These are phyloP conservation scores for Drosophila arizonae DNA, from an alignment of 1,140 invertebrate species.

Conservation along the genomic window DNA sequence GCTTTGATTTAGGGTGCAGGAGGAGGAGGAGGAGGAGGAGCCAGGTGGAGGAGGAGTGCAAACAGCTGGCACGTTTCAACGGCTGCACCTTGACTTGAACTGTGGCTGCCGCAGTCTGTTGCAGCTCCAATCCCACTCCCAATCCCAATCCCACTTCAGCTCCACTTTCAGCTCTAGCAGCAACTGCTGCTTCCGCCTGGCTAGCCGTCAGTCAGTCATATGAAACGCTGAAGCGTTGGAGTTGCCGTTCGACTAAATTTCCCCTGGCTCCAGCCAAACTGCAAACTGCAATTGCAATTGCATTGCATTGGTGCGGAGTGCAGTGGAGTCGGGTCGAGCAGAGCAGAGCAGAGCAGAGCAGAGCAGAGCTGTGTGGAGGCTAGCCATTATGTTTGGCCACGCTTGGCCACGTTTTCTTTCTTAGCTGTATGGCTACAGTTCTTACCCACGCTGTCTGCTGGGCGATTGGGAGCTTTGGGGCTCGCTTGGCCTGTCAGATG, in stretches of 20 bases:
- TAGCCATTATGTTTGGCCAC: slow-evolving; percentile 58
- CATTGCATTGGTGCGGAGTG: slow-evolving; percentile 4
- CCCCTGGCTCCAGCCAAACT: slow-evolving; percentile 21
- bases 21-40: no score
- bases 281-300: slow-evolving; percentile 41
- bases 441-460: slow-evolving; percentile 64
- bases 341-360: no score
- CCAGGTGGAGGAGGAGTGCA: neutral
- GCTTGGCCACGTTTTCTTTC: slow-evolving; percentile 51
- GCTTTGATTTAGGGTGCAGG: no score
- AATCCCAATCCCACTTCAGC: slow-evolving; percentile 11
- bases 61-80: slow-evolving; percentile 38
- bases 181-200: slow-evolving; percentile 40
- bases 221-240: slow-evolving; percentile 33
- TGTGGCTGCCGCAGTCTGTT: neutral
- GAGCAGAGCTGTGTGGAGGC: slow-evolving; percentile 7
- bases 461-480: neutral
- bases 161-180: slow-evolving; percentile 72
- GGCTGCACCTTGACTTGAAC: slow-evolving; percentile 22
- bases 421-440: slow-evolving; percentile 10
- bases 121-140: neutral
- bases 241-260: slow-evolving; percentile 35
- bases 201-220: slow-evolving; percentile 28
- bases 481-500: slow-evolving; percentile 25
- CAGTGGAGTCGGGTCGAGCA: neutral